These are phyloP conservation scores for Xenopus tropicalis DNA, from an alignment of 2,113 vertebrate species.

Conservation along the genomic window UCB_Xtro_10.0 CM004445.2:116354501-116355000, in stretches of 20 bases:
- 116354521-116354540: conserved; percentile 91
- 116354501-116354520: conserved; percentile 92
- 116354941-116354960: conserved; percentile 95
- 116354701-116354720: conserved; percentile 87
- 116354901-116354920: conserved; percentile 83
- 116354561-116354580: conserved; percentile 97
- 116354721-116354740: conserved; percentile 86
- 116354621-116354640: conserved; percentile 93
- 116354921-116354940: conserved; percentile 88
- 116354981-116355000: conserved; percentile 96
- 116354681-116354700: conserved; percentile 83
- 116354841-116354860: conserved; percentile 90
- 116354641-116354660: conserved; percentile 89
- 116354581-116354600: conserved; percentile 93
- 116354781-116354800: conserved; percentile 91
- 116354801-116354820: conserved; percentile 69
- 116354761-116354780: conserved; percentile 94
- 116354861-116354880: conserved; percentile 87
- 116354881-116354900: conserved; percentile 92
- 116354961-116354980: conserved; percentile 96
- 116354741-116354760: conserved; percentile 93
- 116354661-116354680: conserved; percentile 94
- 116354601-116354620: conserved; percentile 93
- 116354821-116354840: conserved; percentile 85
- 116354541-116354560: conserved; percentile 89